Base-by-base conservation (phyloP, 1,140 invertebrate genomes). In the Cyrtorhinus lividipennis region DNA sequence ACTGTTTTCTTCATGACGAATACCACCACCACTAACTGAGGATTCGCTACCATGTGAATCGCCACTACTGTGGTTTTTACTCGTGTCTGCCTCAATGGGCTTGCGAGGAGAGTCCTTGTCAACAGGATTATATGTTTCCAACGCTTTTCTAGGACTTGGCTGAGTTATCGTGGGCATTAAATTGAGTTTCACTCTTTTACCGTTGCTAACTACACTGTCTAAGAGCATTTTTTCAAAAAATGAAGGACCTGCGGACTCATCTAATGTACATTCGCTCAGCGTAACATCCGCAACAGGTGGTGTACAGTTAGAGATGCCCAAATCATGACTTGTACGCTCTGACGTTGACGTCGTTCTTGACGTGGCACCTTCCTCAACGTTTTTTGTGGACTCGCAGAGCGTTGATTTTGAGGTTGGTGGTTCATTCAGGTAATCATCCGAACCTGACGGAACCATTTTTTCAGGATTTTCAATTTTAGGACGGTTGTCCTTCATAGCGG, bases 171-270 rank as follows among this genome's bases (percentile, higher is more conserved):
- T 20, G 10, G 63, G 63, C 12, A 64, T 13, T 10, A 64, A 23
- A 30, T 60, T 58, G 15, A 64, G 25, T 46, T 61, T 61, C 3
- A 13, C 46, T 38, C 46, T 48, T 26, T 53, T 38, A 26, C 24
- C 27, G 30, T 53, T 27, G 1, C 24, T 20, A 27, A 24, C 13
- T 2, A 48, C 59, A 20, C 38, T 59, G 45, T 25, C 38, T 59
- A 64, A 26, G 26, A 59, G 27, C 5, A 64, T 46, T 56, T 56
- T 64, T 53, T 64, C 63, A 63, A 66, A 66, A 62, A 66, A 66
- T 13, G 64, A 67, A 18, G 56, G 45, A 3, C 27, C 46, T 2
- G 22, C 48, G 12, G 13, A 59, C 48, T 64, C 57, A 48, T 58
- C 53, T 24, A 30, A 45, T 20, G 58, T 18, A 46, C 8, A 25